phyloP scores from a whole-genome alignment of 2,113 vertebrate genomes.

The Trogon surrucura region DNA sequence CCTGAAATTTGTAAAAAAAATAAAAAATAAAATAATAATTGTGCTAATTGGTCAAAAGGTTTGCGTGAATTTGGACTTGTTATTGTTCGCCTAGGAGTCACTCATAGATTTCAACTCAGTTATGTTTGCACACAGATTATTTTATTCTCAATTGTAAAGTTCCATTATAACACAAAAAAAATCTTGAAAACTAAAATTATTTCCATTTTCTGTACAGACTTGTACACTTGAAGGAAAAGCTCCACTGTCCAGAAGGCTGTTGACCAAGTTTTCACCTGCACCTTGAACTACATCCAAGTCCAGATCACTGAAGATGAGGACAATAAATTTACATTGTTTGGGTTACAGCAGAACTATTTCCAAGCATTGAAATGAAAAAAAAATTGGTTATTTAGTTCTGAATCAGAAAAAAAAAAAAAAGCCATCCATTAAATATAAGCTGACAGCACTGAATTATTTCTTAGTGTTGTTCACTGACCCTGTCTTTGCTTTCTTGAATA shows the following conservation, averaged over 20 bases:
- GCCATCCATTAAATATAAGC: constrained; percentile 22
- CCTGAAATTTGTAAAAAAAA: not conserved
- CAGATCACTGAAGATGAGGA: not conserved
- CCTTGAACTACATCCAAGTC: not conserved
- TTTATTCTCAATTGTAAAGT: not conserved
- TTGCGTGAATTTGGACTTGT: not conserved
- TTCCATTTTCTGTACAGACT: not conserved
- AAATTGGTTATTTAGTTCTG: constrained; percentile 13
- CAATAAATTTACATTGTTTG: constrained; percentile 21
- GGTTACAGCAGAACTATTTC: constrained; percentile 37
- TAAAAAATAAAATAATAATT: too few relatives aligned
- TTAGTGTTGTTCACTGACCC: not conserved
- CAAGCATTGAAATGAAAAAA: constrained; percentile 23
- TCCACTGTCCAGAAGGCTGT: not conserved
- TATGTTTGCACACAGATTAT: not conserved
- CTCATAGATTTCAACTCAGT: not conserved
- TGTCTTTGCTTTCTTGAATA: constrained; percentile 2
- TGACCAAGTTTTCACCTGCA: not conserved
- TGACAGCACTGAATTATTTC: constrained; percentile 21
- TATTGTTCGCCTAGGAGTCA: not conserved
- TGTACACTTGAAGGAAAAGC: not conserved
- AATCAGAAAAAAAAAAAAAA: not conserved
- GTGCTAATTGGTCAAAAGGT: not conserved
- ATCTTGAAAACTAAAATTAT: not conserved
- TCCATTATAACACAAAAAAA: not conserved